Evolutionary conservation across 2,113 vertebrate species (phyloP), one percentile per base, ranked within the genome.

Genomic region (Strix uralensis): DNA sequence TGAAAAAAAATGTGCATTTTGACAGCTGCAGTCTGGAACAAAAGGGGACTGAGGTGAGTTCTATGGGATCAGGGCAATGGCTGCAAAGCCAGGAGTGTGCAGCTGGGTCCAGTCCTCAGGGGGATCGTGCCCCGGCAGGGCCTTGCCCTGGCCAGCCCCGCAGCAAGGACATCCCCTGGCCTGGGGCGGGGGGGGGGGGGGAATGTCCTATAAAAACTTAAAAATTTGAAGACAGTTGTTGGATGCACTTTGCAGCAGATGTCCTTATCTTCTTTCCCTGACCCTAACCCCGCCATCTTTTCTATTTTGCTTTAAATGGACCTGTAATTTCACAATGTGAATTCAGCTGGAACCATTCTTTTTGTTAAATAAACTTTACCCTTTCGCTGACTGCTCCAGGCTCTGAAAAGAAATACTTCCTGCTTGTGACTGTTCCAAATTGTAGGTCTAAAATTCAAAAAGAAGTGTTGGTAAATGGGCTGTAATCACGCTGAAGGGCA

Each of bases 341-440:
- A 98, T 90, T 96, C 91, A 96, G 49, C 77, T 93, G 61, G 91
- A 98, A 97, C 63, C 86, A 92, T 89, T 96, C 52, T 90, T 95
- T 95, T 96, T 96, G 91, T 97, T 94, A 98, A 98, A 97, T 96
- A 97, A 98, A 96, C 90, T 97, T 97, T 90, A 95, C 75, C 94
- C 84, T 85, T 80, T 58, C 22, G 26, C 78, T 92, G 52, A 81
- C 65, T 90, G 89, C 91, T 93, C 46, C 63, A 73, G 75, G 83
- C 74, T 75, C 71, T 88, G 82, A 85, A 86, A 92, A 86, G 81
- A 92, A 97, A 80, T 42, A 74, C 26, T 70, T 84, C 75, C 94
- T 95, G 40, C 82, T 69, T 94, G 88, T 71, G 67, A 88, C 82
- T 88, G 26, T 89, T 94, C 55, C 79, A 92, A 96, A 95, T 94